A percentile compares a stretch with the other conserved stretches of the same genome.
Conservation (phyloP, 2,888 invertebrate species). For the Leptopilina drosophilae region DNA sequence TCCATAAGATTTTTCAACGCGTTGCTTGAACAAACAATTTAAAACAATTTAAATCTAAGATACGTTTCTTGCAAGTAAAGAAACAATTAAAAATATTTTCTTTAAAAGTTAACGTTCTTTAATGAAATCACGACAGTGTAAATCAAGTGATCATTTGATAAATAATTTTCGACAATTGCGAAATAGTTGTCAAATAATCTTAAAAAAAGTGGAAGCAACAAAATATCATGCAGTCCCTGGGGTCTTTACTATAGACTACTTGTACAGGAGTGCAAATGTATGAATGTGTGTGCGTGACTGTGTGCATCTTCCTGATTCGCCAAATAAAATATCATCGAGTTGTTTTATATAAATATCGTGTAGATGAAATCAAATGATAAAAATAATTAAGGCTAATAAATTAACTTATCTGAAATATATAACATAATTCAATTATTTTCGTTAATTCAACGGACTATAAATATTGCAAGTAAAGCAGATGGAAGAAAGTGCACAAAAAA, state of each 20-base stretch:
- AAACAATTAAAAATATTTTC: too few species aligned
- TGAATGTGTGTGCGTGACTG: too few species aligned
- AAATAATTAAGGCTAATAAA: background rate
- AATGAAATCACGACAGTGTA: too few species aligned
- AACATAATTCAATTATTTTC: background rate
- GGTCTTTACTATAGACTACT: conserved; percentile 66
- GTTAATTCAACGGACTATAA: too few species aligned
- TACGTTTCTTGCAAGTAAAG: too few species aligned
- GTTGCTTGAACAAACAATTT: too few species aligned
- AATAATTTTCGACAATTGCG: conserved; percentile 72
- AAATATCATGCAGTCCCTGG: conserved; percentile 63
- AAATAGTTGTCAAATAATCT: conserved; percentile 41
- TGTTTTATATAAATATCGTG: conserved; percentile 18
- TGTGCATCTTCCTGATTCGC: conserved; percentile 13
- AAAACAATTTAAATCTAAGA: too few species aligned
- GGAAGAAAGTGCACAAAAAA: too few species aligned
- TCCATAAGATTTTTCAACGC: too few species aligned
- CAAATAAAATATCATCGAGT: conserved; percentile 13
- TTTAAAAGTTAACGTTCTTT: too few species aligned
- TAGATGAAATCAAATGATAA: background rate
- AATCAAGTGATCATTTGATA: conserved; percentile 42
- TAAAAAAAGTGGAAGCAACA: background rate
- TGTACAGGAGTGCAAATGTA: too few species aligned
- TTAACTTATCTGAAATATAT: background rate
- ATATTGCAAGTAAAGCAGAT: too few species aligned